Evolutionary conservation across 2,797 vertebrate genomes (phyloP).

Genomic region (Eptatretus atami): DNA sequence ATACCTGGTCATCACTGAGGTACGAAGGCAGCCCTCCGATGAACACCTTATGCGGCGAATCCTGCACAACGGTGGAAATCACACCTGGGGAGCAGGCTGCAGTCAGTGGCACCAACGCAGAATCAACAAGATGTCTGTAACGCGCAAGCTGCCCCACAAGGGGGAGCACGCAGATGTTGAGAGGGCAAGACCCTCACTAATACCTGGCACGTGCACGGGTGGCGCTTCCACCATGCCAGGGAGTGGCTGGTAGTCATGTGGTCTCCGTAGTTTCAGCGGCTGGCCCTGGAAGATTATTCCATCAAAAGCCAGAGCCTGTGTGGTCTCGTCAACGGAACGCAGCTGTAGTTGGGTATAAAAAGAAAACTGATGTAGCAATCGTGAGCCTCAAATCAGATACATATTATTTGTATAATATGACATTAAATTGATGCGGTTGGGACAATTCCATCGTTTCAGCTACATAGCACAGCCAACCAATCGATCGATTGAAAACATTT

Average conservation of each 20-base stretch:
- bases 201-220: constrained; percentile 26
- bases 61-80: constrained; percentile 30
- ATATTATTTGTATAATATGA: too few relatives aligned
- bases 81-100: constrained; percentile 15
- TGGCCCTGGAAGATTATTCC: constrained; percentile 29
- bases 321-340: constrained; percentile 26
- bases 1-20: constrained; percentile 29
- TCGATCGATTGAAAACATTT: too few relatives aligned
- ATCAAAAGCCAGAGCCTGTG: constrained; percentile 29
- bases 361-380: background rate
- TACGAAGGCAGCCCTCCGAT: constrained; percentile 29
- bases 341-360: constrained; percentile 13
- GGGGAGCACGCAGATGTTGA: too few relatives aligned
- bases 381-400: background rate
- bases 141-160: too few relatives aligned
- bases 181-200: background rate
- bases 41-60: constrained; percentile 29
- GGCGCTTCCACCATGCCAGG: constrained; percentile 27
- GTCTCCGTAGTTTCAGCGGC: constrained; percentile 24
- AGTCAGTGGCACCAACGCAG: constrained; percentile 3
- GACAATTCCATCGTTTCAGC: too few relatives aligned
- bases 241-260: constrained; percentile 23
- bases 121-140: too few relatives aligned
- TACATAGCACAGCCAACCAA: too few relatives aligned
- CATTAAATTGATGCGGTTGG: too few relatives aligned